Percentiles rank a stretch among this genome's conserved stretches.
Conservation (phyloP, 2,888 invertebrate species). For the Netelia virgata region DNA sequence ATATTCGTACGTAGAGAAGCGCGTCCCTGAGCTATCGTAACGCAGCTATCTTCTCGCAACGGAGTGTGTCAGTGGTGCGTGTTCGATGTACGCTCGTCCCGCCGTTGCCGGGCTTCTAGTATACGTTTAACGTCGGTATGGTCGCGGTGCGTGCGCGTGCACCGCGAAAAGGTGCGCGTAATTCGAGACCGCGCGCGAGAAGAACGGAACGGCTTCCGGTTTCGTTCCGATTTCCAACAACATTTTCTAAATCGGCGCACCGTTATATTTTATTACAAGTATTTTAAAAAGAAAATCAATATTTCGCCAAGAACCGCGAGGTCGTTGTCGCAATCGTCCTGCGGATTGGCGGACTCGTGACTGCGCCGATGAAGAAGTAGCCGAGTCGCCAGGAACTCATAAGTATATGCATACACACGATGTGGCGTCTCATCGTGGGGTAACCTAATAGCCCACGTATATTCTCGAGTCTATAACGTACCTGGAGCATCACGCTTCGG, state of each 20-base stretch:
- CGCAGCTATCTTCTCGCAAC: constrained; percentile 53
- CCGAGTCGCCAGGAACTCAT: constrained; percentile 19
- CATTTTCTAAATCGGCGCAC: constrained; percentile 8
- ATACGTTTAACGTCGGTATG: not conserved
- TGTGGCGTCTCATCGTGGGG: constrained; percentile 3
- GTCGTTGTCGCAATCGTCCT: constrained; percentile 18
- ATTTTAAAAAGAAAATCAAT: constrained; percentile 12
- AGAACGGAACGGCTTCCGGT: constrained; percentile 55
- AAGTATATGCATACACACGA: constrained; percentile 6
- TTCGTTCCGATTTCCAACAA: constrained; percentile 31
- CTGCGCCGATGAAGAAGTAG: constrained; percentile 5
- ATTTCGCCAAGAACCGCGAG: not conserved
- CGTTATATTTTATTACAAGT: not conserved
- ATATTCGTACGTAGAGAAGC: constrained; percentile 9
- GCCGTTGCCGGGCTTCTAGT: constrained; percentile 2
- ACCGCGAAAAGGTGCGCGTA: constrained; percentile 15
- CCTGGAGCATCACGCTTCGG: constrained; percentile 20
- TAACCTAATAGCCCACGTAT: no score
- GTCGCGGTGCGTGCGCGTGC: not conserved
- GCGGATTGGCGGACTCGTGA: constrained; percentile 15
- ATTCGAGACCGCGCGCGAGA: constrained; percentile 36
- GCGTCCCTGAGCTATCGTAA: constrained; percentile 55
- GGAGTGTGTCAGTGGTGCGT: constrained; percentile 67
- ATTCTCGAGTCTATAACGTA: not conserved
- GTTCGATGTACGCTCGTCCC: constrained; percentile 53